Percentiles rank a stretch among this genome's conserved stretches.
Evolutionary conservation across 2,888 invertebrate genomes (phyloP).

Genomic region (Invenusta paracnida): DNA sequence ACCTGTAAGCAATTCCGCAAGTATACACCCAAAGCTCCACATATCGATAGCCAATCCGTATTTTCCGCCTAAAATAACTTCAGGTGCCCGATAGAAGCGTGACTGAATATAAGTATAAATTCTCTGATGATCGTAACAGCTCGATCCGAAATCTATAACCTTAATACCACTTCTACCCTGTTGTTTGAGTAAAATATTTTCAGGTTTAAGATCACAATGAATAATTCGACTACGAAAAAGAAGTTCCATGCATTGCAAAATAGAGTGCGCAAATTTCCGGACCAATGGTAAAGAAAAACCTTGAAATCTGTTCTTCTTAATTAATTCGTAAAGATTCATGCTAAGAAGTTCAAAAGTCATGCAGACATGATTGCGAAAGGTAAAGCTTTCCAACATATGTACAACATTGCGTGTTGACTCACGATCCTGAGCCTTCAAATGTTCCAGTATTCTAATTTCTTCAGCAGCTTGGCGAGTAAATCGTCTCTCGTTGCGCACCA

Average conservation of each 20-base stretch:
- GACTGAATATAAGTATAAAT: constrained; percentile 92
- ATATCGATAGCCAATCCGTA: constrained; percentile 72
- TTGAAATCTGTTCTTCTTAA: constrained; percentile 93
- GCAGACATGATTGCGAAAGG: constrained; percentile 90
- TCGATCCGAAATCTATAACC: constrained; percentile 47
- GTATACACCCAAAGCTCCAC: constrained; percentile 70
- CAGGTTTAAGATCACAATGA: constrained; percentile 47
- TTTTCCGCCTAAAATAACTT: constrained; percentile 69
- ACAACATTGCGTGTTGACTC: constrained; percentile 93
- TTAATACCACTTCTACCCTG: constrained; percentile 46
- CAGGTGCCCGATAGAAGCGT: constrained; percentile 85
- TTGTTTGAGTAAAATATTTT: constrained; percentile 46
- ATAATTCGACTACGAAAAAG: constrained; percentile 47
- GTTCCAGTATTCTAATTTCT: constrained; percentile 85
- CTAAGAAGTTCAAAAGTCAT: constrained; percentile 89
- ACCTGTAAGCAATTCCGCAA: constrained; percentile 83
- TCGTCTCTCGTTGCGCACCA: constrained; percentile 86
- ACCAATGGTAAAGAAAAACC: constrained; percentile 89
- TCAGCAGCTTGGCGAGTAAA: constrained; percentile 90
- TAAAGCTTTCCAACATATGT: constrained; percentile 91
- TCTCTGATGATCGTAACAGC: constrained; percentile 68
- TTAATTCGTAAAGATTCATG: constrained; percentile 90
- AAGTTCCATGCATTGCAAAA: constrained; percentile 85
- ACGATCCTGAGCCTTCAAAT: constrained; percentile 83
- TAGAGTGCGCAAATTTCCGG: constrained; percentile 87